These are phyloP conservation scores for Drosophila tsacasi DNA, from an alignment of 1,140 invertebrate genomes.

Conservation along the genomic window DNA sequence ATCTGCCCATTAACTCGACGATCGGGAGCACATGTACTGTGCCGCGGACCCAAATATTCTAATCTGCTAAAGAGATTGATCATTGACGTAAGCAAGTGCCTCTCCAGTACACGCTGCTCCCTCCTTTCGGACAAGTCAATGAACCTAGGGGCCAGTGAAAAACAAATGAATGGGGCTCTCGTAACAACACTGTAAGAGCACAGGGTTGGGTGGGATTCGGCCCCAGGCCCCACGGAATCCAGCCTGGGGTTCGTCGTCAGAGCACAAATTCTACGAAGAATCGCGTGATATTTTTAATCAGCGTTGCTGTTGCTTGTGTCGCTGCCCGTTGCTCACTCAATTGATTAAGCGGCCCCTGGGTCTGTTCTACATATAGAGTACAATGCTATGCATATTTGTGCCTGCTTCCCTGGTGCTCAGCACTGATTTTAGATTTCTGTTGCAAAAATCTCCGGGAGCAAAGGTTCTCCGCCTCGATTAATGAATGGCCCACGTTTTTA, in stretches of 20 bases:
- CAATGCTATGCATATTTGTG: constrained; percentile 36
- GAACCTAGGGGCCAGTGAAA: constrained; percentile 34
- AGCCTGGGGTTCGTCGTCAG: constrained; percentile 46
- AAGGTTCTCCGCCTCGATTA: constrained; percentile 65
- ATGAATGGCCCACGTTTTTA: constrained; percentile 61
- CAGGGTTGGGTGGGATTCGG: constrained; percentile 4
- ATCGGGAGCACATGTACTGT: constrained; percentile 17
- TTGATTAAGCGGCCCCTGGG: constrained; percentile 72
- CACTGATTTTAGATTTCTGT: constrained; percentile 56
- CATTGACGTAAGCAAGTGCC: constrained; percentile 60
- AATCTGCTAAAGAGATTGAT: constrained; percentile 53
- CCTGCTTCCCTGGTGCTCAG: constrained; percentile 24
- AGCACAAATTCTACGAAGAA: constrained; percentile 77
- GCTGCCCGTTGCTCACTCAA: constrained; percentile 58
- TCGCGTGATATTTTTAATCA: constrained; percentile 81
- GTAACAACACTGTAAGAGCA: constrained; percentile 45
- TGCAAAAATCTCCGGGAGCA: constrained; percentile 80
- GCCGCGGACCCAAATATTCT: constrained; percentile 28
- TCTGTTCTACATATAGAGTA: constrained; percentile 44
- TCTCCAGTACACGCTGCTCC: not conserved
- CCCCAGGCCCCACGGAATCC: constrained; percentile 20
- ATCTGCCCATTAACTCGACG: constrained; percentile 43
- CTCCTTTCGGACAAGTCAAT: constrained; percentile 42
- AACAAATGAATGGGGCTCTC: constrained; percentile 38
- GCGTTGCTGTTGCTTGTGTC: constrained; percentile 38